phyloP scores from a whole-genome alignment of 92 coral and sea anemone genomes.

The Meandrina meandrites region DNA sequence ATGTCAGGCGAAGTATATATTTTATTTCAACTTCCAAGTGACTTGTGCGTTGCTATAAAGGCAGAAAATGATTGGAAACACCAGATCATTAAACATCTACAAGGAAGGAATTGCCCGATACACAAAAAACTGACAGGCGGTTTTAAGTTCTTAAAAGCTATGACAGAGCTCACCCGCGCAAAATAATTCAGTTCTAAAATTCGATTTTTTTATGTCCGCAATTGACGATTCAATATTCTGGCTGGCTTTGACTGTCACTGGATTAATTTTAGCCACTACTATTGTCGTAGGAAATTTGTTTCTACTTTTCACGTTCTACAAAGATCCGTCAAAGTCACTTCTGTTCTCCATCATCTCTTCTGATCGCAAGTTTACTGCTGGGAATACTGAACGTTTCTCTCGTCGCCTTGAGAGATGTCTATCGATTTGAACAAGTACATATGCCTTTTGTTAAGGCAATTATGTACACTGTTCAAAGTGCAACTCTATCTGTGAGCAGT shows the following conservation, averaged over 20 bases:
- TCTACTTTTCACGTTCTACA: slow-evolving; percentile 33
- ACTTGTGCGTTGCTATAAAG: neutral
- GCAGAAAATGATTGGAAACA: neutral
- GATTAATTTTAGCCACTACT: slow-evolving; percentile 7
- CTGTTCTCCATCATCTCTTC: slow-evolving; percentile 26
- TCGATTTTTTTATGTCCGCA: slow-evolving; percentile 19
- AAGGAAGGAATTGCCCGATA: too few species aligned
- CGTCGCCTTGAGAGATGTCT: slow-evolving; percentile 29
- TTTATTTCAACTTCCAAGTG: neutral
- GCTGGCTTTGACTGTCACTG: slow-evolving; percentile 20
- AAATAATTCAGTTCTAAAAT: slow-evolving; percentile 25
- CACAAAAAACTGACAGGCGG: too few species aligned
- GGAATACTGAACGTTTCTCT: slow-evolving; percentile 15
- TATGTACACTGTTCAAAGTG: neutral
- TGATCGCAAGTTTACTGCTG: slow-evolving; percentile 34
- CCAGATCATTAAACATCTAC: neutral
- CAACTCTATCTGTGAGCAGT: slow-evolving; percentile 49
- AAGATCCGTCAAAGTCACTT: slow-evolving; percentile 28
- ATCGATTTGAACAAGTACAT: slow-evolving; percentile 14
- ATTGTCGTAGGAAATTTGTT: slow-evolving; percentile 18
- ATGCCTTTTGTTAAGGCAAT: slow-evolving; percentile 25
- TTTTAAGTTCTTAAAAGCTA: too few species aligned
- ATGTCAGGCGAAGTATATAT: neutral
- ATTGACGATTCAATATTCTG: slow-evolving; percentile 26
- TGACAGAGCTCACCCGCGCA: too few species aligned